These are phyloP conservation scores for Ivindomyrus marchei DNA, from an alignment of 2,113 vertebrate species.

Conservation along the genomic window DNA sequence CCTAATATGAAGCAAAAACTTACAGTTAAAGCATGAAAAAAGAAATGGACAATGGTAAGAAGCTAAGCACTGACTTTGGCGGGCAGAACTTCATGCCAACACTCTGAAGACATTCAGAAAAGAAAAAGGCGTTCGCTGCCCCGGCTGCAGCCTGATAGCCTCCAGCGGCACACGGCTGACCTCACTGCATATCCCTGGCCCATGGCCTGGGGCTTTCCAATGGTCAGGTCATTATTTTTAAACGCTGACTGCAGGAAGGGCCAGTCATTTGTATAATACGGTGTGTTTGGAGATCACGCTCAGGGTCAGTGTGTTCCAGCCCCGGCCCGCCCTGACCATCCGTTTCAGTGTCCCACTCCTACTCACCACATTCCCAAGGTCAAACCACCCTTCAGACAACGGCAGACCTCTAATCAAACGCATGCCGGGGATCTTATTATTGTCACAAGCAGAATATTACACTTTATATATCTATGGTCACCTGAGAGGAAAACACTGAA, in stretches of 20 bases:
- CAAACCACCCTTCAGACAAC: neutral
- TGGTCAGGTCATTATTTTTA: conserved; percentile 41
- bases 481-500: too few species aligned
- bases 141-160: neutral
- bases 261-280: conserved; percentile 47
- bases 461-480: neutral
- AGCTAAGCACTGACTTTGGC: neutral
- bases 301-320: conserved; percentile 51
- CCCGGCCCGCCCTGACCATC: neutral
- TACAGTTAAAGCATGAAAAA: neutral
- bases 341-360: neutral
- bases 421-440: neutral
- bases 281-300: conserved; percentile 41
- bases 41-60: neutral
- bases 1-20: neutral
- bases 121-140: neutral
- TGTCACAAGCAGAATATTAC: neutral
- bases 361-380: neutral
- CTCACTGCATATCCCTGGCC: conserved; percentile 12
- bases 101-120: conserved; percentile 21
- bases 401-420: neutral
- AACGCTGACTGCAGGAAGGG: conserved; percentile 56
- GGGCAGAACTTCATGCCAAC: neutral
- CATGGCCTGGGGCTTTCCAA: conserved; percentile 13
- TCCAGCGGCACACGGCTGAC: neutral